phyloP scores from a whole-genome alignment of 2,113 vertebrate species.

The Pseudorasbora parva region DNA sequence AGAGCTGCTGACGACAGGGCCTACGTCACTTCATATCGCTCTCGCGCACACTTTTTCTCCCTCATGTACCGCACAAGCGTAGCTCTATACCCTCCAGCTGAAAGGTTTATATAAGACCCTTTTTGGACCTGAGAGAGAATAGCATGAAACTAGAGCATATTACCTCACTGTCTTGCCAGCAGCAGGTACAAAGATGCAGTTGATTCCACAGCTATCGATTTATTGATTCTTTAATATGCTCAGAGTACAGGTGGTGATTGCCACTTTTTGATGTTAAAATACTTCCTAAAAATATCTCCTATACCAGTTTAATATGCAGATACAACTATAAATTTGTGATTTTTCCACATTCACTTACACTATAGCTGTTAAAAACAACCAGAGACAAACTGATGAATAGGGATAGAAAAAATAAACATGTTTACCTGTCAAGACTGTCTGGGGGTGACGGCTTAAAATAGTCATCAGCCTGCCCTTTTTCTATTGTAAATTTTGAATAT shows the following conservation, averaged over 20 bases:
- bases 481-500: not conserved
- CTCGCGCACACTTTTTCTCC: not conserved
- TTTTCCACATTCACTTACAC: not conserved
- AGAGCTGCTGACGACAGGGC: slow-evolving; percentile 47
- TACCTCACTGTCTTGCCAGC: not conserved
- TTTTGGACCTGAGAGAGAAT: slow-evolving; percentile 32
- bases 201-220: not conserved
- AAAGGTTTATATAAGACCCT: slow-evolving; percentile 48
- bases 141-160: slow-evolving; percentile 35
- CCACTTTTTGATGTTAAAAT: not conserved
- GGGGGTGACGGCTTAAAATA: slow-evolving; percentile 8
- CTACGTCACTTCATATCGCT: slow-evolving; percentile 34
- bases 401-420: not conserved
- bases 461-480: not conserved
- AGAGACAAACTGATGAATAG: not conserved
- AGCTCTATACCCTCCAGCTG: slow-evolving; percentile 23
- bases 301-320: not conserved
- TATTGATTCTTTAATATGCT: not conserved
- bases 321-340: not conserved
- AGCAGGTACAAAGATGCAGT: not conserved
- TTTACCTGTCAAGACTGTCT: slow-evolving; percentile 17
- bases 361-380: not conserved
- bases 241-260: not conserved
- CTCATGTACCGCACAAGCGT: slow-evolving; percentile 2
- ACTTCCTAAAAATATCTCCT: not conserved